Evolutionary conservation across 2,113 vertebrate species (phyloP).

Genomic region (Sturnira hondurensis): DNA sequence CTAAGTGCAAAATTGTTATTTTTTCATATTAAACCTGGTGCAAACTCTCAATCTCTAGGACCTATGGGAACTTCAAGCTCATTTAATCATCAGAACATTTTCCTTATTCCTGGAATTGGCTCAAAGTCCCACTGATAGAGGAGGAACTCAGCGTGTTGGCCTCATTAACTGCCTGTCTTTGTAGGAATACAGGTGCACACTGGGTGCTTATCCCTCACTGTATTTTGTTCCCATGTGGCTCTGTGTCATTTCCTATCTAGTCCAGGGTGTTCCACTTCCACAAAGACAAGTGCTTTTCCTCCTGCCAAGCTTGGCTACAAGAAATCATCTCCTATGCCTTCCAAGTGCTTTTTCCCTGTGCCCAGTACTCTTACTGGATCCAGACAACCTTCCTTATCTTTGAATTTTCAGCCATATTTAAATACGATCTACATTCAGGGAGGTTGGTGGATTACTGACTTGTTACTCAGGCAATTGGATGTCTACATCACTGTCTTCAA

Average conservation of each 20-base stretch:
- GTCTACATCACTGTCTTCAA: neutral
- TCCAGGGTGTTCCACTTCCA: neutral
- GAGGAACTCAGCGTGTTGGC: neutral
- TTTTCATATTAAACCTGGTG: neutral
- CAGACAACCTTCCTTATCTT: too few species aligned
- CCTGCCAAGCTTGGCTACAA: neutral
- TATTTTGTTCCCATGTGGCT: too few species aligned
- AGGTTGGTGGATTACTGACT: too few species aligned
- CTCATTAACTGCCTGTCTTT: neutral
- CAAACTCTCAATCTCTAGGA: neutral
- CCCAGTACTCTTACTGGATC: neutral
- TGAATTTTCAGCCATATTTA: neutral
- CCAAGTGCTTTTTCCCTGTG: neutral
- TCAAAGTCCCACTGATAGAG: neutral
- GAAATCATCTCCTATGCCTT: neutral
- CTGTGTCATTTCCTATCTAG: neutral
- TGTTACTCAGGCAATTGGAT: neutral
- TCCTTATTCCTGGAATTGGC: neutral
- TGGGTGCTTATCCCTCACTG: neutral
- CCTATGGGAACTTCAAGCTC: neutral
- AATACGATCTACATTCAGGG: neutral
- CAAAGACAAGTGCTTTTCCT: neutral
- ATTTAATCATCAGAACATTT: neutral
- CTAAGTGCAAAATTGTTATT: neutral
- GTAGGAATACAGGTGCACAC: too few species aligned